Conservation (phyloP, 1,140 invertebrate genomes). For the Polyergus mexicanus region DNA sequence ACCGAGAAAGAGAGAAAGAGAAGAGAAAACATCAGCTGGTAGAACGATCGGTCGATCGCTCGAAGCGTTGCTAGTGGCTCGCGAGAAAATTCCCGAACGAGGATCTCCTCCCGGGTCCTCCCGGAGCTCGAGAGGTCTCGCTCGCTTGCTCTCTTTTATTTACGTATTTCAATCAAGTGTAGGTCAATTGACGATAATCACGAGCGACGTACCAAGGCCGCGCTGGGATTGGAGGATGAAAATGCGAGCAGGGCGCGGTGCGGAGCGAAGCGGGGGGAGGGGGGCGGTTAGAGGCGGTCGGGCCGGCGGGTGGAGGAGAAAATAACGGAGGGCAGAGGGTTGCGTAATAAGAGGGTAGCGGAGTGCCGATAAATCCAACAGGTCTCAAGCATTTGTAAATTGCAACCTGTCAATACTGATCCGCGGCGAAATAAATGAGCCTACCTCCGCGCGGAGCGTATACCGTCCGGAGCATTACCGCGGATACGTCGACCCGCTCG, state of each 20-base stretch:
- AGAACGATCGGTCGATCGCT: neutral
- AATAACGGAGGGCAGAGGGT: conserved; percentile 76
- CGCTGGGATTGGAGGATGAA: conserved; percentile 79
- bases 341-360: conserved; percentile 86
- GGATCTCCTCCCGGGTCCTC: conserved; percentile 45
- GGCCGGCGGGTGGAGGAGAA: conserved; percentile 48
- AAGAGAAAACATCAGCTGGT: neutral
- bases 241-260: conserved; percentile 69
- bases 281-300: neutral
- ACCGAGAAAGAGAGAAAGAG: neutral
- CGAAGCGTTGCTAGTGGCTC: conserved; percentile 49
- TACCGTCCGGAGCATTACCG: conserved; percentile 62
- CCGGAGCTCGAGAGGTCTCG: neutral
- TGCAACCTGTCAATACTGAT: conserved; percentile 86
- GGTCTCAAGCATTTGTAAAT: conserved; percentile 87
- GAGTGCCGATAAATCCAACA: conserved; percentile 86
- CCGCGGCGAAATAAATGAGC: conserved; percentile 82
- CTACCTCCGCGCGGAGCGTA: conserved; percentile 76
- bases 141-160: conserved; percentile 67
- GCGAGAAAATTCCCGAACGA: conserved; percentile 56
- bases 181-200: conserved; percentile 77
- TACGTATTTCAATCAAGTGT: conserved; percentile 76
- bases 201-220: conserved; percentile 76
- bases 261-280: neutral
- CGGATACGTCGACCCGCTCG: conserved; percentile 41